These are phyloP conservation scores for Solenopsis fugax DNA, from an alignment of 1,140 invertebrate genomes.

Conservation along the genomic window DNA sequence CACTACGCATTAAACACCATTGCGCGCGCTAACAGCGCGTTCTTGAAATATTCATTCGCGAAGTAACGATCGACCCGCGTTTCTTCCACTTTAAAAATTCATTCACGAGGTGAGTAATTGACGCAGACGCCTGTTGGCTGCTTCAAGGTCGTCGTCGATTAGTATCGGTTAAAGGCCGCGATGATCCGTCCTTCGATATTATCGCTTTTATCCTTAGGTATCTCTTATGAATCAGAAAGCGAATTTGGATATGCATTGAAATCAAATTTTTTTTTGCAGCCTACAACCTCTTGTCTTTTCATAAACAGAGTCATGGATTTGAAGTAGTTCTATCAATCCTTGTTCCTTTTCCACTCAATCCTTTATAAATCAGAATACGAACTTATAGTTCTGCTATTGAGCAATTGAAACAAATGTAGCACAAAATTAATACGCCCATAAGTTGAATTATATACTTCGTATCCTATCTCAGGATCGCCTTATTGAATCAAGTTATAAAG, in stretches of 20 bases:
- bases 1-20: background rate
- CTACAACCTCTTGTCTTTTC: background rate
- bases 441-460: slow-evolving; percentile 19
- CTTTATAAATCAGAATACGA: background rate
- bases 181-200: slow-evolving; percentile 14
- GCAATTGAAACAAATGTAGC: slow-evolving; percentile 10
- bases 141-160: slow-evolving; percentile 29
- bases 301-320: background rate
- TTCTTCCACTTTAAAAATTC: slow-evolving; percentile 55
- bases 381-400: background rate
- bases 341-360: background rate
- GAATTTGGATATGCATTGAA: background rate
- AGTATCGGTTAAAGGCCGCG: background rate
- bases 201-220: background rate
- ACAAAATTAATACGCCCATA: slow-evolving; percentile 8
- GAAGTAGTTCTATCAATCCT: background rate
- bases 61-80: slow-evolving; percentile 26
- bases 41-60: slow-evolving; percentile 47
- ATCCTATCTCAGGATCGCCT: slow-evolving; percentile 2
- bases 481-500: slow-evolving; percentile 52
- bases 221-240: background rate
- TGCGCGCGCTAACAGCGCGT: background rate
- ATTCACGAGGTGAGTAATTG: slow-evolving; percentile 46
- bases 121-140: slow-evolving; percentile 7
- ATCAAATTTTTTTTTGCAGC: background rate